These are phyloP conservation scores for Apogon hyalosoma DNA, from an alignment of 2,797 vertebrate genomes.

Conservation along the genomic window DNA sequence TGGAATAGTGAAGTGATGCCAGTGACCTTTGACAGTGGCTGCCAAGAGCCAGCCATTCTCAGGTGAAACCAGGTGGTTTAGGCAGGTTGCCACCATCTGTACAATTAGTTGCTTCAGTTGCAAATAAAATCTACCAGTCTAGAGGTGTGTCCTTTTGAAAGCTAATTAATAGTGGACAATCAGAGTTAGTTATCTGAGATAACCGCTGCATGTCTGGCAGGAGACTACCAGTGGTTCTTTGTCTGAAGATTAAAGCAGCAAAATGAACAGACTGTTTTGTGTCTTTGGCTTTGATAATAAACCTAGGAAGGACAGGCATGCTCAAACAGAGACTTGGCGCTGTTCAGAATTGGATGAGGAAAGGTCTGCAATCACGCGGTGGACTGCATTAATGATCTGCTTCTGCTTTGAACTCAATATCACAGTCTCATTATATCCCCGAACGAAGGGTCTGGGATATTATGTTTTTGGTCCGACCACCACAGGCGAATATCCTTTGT, in stretches of 20 bases:
- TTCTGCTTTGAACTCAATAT: constrained; percentile 62
- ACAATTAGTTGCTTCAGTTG: constrained; percentile 8
- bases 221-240: constrained; percentile 16
- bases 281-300: constrained; percentile 47
- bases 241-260: constrained; percentile 50
- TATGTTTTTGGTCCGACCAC: too few relatives aligned
- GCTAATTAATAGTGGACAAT: constrained; percentile 20
- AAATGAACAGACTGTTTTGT: constrained; percentile 47
- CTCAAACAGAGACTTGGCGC: constrained; percentile 8
- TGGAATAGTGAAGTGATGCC: constrained; percentile 32
- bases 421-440: constrained; percentile 39
- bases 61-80: constrained; percentile 59
- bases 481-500: too few relatives aligned
- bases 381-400: constrained; percentile 57
- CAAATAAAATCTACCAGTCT: constrained; percentile 9
- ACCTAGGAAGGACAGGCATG: constrained; percentile 26
- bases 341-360: constrained; percentile 41
- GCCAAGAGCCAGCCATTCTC: constrained; percentile 45
- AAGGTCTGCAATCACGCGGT: constrained; percentile 45
- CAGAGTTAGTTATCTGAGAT: constrained; percentile 7
- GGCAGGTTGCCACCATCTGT: constrained; percentile 39
- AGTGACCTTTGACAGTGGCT: constrained; percentile 56
- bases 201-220: constrained; percentile 14
- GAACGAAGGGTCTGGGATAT: too few relatives aligned
- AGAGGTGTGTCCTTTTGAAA: constrained; percentile 7